Evolutionary conservation across 2,888 invertebrate species (phyloP), one percentile per base, ranked within the genome.

Genomic region (Drosophila cracens): DNA sequence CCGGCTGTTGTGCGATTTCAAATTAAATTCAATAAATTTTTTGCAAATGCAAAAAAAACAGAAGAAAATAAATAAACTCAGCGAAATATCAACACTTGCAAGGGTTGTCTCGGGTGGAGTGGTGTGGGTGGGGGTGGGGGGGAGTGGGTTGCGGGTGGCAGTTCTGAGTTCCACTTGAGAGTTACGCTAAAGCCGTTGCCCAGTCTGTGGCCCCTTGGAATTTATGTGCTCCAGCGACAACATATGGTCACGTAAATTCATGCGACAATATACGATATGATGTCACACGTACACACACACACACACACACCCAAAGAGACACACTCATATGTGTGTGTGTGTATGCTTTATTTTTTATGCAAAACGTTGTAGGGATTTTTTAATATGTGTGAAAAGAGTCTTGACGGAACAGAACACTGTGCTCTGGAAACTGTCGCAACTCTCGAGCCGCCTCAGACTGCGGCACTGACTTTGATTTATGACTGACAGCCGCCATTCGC

Each of bases 221-320:
- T 87, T 90, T 88, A 87, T 87, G 89, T 71, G 82, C 78, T 86
- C 81, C 83, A 82, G 79, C 90, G 90, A 90, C 87, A 90, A 90
- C 87, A 87, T 90, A 87, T 87, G 87, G 90, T 87, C 87, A 89
- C 89, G 90, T 90, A 87, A 87, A 87, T 87, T 87, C 90, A 89
- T 82, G 89, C 87, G 87, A 87, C 90, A 87, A 89, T 87, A 87
- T 86, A 87, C 89, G 89, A 87, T 90, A 82, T 90, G 86, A 86
- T 85, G 86, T 87, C 90, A 86, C 90, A 87, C 74, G 80, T 71
- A 78, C 65, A 71, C 75, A 83, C 73, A 74, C 53, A 68, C 29
- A 58, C 16, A 43, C 49, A 29, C 4, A 38, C 38, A 40, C n/a
- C 6, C 11, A 54, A 25, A n/a, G 27, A 7, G 11, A 57, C 13